These are phyloP conservation scores for Martes martes DNA, from an alignment of 2,113 vertebrate species.

Conservation along the genomic window DNA sequence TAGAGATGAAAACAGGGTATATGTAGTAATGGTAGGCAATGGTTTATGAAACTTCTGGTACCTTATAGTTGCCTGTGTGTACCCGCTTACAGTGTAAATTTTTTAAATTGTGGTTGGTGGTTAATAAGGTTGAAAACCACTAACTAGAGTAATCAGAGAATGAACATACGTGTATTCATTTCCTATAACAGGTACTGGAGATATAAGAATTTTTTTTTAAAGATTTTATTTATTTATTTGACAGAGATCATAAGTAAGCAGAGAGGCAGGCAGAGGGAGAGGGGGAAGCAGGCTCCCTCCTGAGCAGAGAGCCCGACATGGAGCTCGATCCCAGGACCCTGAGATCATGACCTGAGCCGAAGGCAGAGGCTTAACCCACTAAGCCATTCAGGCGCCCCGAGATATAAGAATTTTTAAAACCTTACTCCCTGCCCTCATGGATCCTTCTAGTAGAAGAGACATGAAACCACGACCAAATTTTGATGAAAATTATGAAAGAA, in stretches of 20 bases:
- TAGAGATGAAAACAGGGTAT: neutral
- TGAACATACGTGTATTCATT: neutral
- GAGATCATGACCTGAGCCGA: too few relatives aligned
- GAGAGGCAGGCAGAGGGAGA: too few relatives aligned
- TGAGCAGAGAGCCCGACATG: too few relatives aligned
- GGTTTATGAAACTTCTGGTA: neutral
- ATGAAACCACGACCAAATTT: neutral
- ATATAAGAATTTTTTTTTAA: neutral
- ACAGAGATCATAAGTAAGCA: too few relatives aligned
- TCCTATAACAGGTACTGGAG: neutral
- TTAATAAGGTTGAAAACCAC: constrained; percentile 31
- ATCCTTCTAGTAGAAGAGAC: neutral
- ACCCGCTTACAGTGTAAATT: neutral
- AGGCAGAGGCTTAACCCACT: too few relatives aligned
- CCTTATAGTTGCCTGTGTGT: neutral
- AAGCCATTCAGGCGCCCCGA: neutral
- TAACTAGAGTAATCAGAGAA: neutral
- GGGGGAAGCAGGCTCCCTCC: too few relatives aligned
- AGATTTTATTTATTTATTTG: too few relatives aligned
- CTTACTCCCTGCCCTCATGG: neutral
- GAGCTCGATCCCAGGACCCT: too few relatives aligned
- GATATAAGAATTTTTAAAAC: neutral
- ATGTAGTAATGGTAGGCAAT: neutral
- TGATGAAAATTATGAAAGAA: neutral
- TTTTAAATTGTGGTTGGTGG: constrained; percentile 6